These are phyloP conservation scores for Pygathrix nemaeus DNA, from an alignment of 2,113 vertebrate species.

Conservation along the genomic window DNA sequence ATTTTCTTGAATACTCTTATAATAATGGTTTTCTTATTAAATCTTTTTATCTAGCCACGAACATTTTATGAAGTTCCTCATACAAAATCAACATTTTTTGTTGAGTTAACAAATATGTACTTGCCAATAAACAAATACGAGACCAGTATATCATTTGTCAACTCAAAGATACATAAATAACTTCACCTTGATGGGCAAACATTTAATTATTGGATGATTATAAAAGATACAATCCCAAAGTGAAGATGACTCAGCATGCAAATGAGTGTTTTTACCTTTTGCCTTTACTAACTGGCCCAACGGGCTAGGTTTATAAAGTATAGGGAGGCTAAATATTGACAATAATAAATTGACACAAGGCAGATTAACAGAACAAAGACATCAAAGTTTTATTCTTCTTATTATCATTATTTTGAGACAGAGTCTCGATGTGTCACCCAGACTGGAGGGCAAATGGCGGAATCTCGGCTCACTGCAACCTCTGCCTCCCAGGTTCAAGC, in stretches of 20 bases:
- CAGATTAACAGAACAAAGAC: not conserved
- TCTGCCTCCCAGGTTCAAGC: no score
- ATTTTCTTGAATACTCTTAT: slow-evolving; percentile 25
- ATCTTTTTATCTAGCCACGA: not conserved
- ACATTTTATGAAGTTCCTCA: not conserved
- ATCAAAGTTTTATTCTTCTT: not conserved
- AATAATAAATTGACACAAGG: not conserved
- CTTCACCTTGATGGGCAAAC: not conserved
- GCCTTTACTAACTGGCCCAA: not conserved
- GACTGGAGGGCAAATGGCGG: no score
- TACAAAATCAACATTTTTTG: not conserved
- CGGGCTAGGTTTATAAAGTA: not conserved
- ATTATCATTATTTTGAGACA: no score
- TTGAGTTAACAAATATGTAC: not conserved
- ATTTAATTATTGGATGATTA: not conserved
- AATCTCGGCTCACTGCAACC: no score
- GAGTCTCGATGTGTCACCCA: no score
- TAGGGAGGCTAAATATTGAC: not conserved
- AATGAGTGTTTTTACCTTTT: not conserved
- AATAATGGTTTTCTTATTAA: slow-evolving; percentile 1
- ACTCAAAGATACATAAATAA: not conserved
- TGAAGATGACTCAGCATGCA: not conserved
- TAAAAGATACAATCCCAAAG: not conserved
- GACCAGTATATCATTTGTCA: not conserved
- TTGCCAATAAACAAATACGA: not conserved